Base-by-base conservation (phyloP, 2,797 vertebrate genomes). In the Tympanoctomys barrerae region DNA sequence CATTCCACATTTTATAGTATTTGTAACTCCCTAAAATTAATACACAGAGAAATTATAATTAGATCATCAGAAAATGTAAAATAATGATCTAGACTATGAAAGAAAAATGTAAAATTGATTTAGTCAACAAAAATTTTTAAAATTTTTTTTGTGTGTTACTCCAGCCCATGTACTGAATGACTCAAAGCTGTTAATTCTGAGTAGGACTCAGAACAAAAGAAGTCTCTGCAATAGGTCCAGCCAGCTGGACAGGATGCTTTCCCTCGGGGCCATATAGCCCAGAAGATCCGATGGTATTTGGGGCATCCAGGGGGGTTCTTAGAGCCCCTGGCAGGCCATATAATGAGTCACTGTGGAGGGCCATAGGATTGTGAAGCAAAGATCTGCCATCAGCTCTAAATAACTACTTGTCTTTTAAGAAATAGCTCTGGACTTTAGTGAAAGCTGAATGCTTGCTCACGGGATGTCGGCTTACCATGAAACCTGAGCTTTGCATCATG, bases 61-160 rank as follows among this genome's bases (percentile, higher is more conserved):
- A 89, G 52, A 85, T 62, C 33, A 61, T 93, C 49, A 81, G 52
- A 59, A 96, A 94, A 36, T 78, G 12, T 94, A 81, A 80, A 81
- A 80, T 82, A 82, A 93, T 92, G 26, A 80, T 5, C 62, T 77
- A 92, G 94, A 39, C 66, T 95, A 78, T 91, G n/a, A 68, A 54
- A 89, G 54, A 70, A 95, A 94, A 94, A 84, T 87, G 31, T 93
- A 92, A 96, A 87, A 75, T 70, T 79, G 18, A 96, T 84, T 90
- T 89, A 36, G 9, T 83, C 54, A 62, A 33, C 19, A 92, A 77
- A 85, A 78, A 46, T 75, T 93, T 94, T 94, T 91, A 87, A 95
- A 87, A 82, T 70, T 66, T 33, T 14, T 78, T 13, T 9, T 61
- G 16, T 77, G 42, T 77, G 14, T 49, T 77, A 31, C 75, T 33